Conservation (phyloP, 2,888 invertebrate species). For the Plusia festucae region DNA sequence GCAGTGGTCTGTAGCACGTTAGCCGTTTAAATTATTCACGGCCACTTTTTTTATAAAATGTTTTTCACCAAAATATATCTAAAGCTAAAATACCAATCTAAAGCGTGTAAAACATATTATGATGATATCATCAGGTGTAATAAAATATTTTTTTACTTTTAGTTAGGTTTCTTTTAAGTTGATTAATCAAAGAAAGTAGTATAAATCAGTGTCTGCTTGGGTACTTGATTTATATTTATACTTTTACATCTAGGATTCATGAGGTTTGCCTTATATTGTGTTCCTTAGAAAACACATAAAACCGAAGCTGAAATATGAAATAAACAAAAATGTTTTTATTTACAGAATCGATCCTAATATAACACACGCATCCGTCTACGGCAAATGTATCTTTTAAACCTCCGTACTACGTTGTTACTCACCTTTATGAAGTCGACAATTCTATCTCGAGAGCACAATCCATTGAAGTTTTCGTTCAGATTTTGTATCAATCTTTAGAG, state of each 20-base stretch:
- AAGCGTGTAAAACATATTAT: no score
- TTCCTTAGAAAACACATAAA: conserved; percentile 11
- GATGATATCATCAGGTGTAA: no score
- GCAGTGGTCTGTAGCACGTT: conserved; percentile 16
- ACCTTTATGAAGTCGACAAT: conserved; percentile 14
- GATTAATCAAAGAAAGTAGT: not conserved
- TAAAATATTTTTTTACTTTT: no score
- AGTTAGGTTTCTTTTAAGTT: not conserved
- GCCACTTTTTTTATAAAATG: no score
- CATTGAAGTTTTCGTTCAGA: conserved; percentile 20
- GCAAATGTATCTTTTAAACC: conserved; percentile 58
- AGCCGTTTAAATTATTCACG: not conserved
- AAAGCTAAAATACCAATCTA: no score
- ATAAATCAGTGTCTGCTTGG: not conserved
- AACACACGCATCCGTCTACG: conserved; percentile 55
- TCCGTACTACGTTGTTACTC: conserved; percentile 17
- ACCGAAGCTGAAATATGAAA: conserved; percentile 40
- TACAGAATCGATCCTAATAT: conserved; percentile 60
- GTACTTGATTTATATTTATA: conserved; percentile 7
- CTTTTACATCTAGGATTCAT: conserved; percentile 12
- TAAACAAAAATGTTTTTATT: conserved; percentile 62
- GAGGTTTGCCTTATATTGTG: conserved; percentile 4
- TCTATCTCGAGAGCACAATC: not conserved
- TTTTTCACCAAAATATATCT: no score
- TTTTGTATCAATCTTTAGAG: not conserved